Evolutionary conservation across 2,888 invertebrate genomes (phyloP).

Genomic region (Xestia c-nigrum): DNA sequence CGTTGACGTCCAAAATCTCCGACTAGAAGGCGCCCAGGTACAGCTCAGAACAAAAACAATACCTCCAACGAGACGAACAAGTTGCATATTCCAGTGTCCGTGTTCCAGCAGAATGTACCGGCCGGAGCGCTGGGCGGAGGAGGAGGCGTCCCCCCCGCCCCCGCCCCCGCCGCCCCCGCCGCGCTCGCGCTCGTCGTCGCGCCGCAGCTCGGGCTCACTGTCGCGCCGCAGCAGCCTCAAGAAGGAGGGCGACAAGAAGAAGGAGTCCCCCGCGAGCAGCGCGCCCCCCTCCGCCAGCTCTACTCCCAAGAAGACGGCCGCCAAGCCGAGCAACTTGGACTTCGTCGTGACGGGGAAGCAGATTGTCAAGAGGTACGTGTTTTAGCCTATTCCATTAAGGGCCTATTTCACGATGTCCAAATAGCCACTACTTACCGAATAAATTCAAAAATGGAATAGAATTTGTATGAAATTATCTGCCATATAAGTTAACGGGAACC

Average conservation of each 20-base stretch:
- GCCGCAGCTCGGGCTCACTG: conserved; percentile 79
- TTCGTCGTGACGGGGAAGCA: conserved; percentile 85
- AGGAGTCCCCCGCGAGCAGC: conserved; percentile 62
- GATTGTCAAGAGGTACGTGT: conserved; percentile 78
- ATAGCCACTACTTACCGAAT: too few relatives aligned
- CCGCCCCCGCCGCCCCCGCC: conserved; percentile 39
- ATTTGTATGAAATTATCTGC: too few relatives aligned
- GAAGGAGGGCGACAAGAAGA: conserved; percentile 70
- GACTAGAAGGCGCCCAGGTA: too few relatives aligned
- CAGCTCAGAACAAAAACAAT: too few relatives aligned
- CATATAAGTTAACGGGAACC: too few relatives aligned
- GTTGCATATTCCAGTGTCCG: too few relatives aligned
- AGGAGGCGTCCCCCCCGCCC: conserved; percentile 50
- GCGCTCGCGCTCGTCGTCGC: conserved; percentile 75
- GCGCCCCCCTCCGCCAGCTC: conserved; percentile 70
- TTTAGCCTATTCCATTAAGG: not conserved
- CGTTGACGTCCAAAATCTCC: too few relatives aligned
- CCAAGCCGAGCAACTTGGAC: conserved; percentile 77
- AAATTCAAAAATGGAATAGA: too few relatives aligned
- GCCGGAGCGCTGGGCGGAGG: conserved; percentile 62
- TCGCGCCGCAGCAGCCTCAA: conserved; percentile 80
- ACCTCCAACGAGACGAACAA: not conserved
- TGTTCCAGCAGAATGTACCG: conserved; percentile 63
- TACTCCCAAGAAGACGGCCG: conserved; percentile 77
- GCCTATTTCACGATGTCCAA: too few relatives aligned